A percentile compares a stretch with the other conserved stretches of the same genome.
These are phyloP conservation scores for Babyrousa celebensis DNA, from an alignment of 2,797 vertebrate genomes.

Conservation along the genomic window DNA sequence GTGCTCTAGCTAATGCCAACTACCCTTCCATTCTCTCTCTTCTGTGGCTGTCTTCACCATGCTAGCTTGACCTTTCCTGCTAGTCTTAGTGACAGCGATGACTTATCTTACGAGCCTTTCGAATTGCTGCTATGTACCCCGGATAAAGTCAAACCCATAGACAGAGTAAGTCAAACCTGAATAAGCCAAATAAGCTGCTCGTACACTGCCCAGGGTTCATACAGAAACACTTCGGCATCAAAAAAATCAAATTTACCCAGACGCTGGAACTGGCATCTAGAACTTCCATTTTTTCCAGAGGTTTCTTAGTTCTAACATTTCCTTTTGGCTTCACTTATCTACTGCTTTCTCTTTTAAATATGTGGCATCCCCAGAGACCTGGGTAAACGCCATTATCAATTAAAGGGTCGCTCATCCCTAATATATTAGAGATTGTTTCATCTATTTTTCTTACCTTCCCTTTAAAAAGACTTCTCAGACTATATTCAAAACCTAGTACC, in stretches of 20 bases:
- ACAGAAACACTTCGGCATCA: too few species aligned
- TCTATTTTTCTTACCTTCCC: conserved; percentile 17
- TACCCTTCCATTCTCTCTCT: conserved; percentile 43
- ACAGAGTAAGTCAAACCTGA: background rate
- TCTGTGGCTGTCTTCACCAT: background rate
- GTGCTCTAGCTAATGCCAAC: conserved; percentile 36
- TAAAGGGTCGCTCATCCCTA: conserved; percentile 5
- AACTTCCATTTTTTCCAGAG: conserved; percentile 17
- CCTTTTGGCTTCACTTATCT: background rate
- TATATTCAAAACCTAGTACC: background rate
- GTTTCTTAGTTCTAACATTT: conserved; percentile 28
- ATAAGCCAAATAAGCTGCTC: too few species aligned
- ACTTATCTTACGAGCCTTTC: background rate
- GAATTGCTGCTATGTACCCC: background rate
- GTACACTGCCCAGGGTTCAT: too few species aligned
- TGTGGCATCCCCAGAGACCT: conserved; percentile 11
- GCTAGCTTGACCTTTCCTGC: conserved; percentile 17
- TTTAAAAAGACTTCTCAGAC: conserved; percentile 8
- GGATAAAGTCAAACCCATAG: background rate
- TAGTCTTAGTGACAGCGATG: background rate
- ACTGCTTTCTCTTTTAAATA: conserved; percentile 42
- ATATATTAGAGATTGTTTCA: conserved; percentile 1
- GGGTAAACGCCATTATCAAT: conserved; percentile 25
- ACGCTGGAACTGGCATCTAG: background rate
- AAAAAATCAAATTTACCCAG: background rate